These are phyloP conservation scores for Pseudochaenichthys georgianus DNA, from an alignment of 2,797 vertebrate species.

Conservation along the genomic window DNA sequence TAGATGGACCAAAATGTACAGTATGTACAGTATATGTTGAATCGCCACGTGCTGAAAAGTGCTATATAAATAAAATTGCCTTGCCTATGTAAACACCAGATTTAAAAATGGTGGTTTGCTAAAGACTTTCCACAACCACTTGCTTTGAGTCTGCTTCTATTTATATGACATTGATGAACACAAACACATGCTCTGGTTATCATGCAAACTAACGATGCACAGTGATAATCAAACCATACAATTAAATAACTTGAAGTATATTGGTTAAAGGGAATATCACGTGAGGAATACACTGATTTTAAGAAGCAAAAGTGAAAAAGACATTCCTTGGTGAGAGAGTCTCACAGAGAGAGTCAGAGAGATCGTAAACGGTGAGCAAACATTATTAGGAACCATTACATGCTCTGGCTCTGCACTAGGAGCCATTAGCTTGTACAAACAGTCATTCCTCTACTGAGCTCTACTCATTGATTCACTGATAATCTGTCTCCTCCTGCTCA, in stretches of 20 bases:
- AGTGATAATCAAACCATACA: constrained; percentile 23
- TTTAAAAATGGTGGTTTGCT: constrained; percentile 8
- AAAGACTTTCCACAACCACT: constrained; percentile 6
- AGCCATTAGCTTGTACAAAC: constrained; percentile 76
- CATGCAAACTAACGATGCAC: constrained; percentile 16
- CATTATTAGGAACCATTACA: constrained; percentile 70
- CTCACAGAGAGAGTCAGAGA: constrained; percentile 4
- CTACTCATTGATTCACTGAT: constrained; percentile 66
- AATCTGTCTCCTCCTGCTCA: constrained; percentile 53
- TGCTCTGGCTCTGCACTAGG: constrained; percentile 58
- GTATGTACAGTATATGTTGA: too few relatives aligned
- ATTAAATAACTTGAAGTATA: constrained; percentile 22
- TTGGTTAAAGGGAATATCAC: constrained; percentile 32
- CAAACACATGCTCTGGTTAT: not conserved
- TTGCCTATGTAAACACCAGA: not conserved
- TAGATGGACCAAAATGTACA: not conserved
- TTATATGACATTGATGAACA: constrained; percentile 3
- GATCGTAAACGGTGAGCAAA: constrained; percentile 47
- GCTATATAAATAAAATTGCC: too few relatives aligned
- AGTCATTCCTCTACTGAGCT: constrained; percentile 66
- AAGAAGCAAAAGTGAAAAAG: constrained; percentile 36
- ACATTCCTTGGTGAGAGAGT: constrained; percentile 18
- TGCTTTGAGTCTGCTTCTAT: constrained; percentile 5
- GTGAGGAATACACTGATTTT: constrained; percentile 42
- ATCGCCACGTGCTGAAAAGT: too few relatives aligned